phyloP scores from a whole-genome alignment of 2,113 vertebrate genomes.

The Herpetotheres cachinnans region DNA sequence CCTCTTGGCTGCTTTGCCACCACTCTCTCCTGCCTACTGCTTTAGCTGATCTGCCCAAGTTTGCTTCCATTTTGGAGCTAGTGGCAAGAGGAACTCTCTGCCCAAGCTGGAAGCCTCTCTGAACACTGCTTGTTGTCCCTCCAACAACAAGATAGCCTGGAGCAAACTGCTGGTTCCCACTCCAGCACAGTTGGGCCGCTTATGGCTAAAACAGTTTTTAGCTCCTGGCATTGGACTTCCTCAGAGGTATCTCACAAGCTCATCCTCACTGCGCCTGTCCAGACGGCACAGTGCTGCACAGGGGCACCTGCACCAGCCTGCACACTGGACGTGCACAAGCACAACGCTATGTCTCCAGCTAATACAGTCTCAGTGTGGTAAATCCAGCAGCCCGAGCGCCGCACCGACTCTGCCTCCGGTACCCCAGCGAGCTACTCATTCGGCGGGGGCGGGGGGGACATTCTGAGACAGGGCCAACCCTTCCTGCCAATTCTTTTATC shows the following conservation, averaged over 20 bases:
- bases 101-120: background rate
- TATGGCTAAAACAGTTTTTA: background rate
- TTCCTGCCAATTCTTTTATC: background rate
- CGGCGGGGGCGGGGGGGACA: background rate
- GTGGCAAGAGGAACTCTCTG: background rate
- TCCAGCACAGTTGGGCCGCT: background rate
- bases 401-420: background rate
- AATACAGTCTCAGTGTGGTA: background rate
- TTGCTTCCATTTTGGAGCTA: background rate
- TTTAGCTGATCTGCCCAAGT: background rate
- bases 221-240: background rate
- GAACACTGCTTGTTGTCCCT: background rate
- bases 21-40: background rate
- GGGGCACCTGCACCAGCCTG: background rate
- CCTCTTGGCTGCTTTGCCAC: background rate
- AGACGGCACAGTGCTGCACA: background rate
- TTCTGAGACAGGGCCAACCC: background rate
- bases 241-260: background rate
- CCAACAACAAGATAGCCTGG: background rate
- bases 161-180: background rate
- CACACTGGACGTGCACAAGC: background rate
- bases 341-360: background rate
- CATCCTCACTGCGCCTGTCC: background rate
- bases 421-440: accelerated
- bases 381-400: background rate